Evolutionary conservation across 2,113 vertebrate genomes (phyloP).

Genomic region (Eidolon helvum): DNA sequence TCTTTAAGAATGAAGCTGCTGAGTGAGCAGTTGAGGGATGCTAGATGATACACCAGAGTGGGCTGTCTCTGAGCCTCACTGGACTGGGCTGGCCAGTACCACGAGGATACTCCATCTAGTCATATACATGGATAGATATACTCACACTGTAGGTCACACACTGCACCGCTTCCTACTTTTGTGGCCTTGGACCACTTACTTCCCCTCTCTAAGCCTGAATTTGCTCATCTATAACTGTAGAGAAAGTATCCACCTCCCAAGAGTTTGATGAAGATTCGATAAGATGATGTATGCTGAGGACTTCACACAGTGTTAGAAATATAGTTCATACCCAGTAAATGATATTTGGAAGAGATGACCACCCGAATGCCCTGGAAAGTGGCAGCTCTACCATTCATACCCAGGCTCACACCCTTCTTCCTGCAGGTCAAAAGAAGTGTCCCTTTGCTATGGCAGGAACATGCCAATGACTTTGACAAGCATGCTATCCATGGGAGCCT

Average conservation of each 20-base stretch:
- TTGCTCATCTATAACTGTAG: neutral
- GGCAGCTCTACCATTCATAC: neutral
- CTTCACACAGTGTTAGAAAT: neutral
- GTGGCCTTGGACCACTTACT: neutral
- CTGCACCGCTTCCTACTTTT: neutral
- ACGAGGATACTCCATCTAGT: neutral
- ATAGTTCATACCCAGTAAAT: neutral
- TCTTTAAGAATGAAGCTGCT: neutral
- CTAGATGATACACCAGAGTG: rapidly evolving
- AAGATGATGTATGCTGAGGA: neutral
- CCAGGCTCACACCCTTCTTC: neutral
- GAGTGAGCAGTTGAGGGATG: neutral
- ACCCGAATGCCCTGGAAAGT: neutral
- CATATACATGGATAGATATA: neutral
- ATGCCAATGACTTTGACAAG: neutral
- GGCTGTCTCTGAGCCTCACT: neutral
- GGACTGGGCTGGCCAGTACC: neutral
- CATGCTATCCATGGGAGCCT: neutral
- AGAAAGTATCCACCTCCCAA: neutral
- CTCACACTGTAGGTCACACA: neutral
- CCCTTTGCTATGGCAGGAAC: neutral
- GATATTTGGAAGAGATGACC: neutral
- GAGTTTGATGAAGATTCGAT: neutral
- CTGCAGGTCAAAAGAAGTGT: neutral
- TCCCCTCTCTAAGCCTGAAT: neutral